Evolutionary conservation across 1,140 invertebrate genomes (phyloP).

Genomic region (Orius laevigatus): DNA sequence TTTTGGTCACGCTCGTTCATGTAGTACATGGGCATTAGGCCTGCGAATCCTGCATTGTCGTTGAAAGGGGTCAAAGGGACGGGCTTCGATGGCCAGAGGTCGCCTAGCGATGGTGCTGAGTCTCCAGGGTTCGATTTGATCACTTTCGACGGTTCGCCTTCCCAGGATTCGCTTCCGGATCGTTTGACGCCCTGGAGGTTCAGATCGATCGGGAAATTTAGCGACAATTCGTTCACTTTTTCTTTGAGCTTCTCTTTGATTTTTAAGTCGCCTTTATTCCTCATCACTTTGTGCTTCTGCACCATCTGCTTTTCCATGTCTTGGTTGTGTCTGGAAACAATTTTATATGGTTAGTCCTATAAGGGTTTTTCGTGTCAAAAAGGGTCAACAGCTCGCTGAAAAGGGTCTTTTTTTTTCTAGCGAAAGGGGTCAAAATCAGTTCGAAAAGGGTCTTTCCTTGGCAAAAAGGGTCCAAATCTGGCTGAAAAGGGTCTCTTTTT

Average conservation of each 20-base stretch:
- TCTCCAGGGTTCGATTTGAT: conserved; percentile 32
- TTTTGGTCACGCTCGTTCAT: conserved; percentile 26
- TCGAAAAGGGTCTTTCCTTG: no score
- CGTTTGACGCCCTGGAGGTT: conserved; percentile 34
- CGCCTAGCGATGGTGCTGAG: neutral
- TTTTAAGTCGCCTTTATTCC: conserved; percentile 31
- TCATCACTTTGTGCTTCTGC: conserved; percentile 45
- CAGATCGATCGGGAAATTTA: neutral
- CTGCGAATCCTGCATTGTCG: conserved; percentile 4
- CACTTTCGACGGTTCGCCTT: conserved; percentile 34
- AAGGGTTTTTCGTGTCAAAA: no score
- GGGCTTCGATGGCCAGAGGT: neutral
- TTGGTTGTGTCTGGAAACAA: conserved; percentile 43
- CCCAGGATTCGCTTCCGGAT: conserved; percentile 36
- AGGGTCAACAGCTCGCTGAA: no score
- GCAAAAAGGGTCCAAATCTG: no score
- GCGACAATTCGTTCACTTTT: neutral
- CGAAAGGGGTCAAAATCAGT: no score
- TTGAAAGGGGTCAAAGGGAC: conserved; percentile 2
- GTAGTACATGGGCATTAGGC: conserved; percentile 41
- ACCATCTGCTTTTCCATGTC: conserved; percentile 63
- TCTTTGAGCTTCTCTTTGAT: conserved; percentile 25
- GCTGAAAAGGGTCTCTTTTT: no score
- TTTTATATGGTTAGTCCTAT: no score
- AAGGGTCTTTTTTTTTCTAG: no score